Conservation (phyloP, 2,113 vertebrate genomes). For the Piaya cayana region DNA sequence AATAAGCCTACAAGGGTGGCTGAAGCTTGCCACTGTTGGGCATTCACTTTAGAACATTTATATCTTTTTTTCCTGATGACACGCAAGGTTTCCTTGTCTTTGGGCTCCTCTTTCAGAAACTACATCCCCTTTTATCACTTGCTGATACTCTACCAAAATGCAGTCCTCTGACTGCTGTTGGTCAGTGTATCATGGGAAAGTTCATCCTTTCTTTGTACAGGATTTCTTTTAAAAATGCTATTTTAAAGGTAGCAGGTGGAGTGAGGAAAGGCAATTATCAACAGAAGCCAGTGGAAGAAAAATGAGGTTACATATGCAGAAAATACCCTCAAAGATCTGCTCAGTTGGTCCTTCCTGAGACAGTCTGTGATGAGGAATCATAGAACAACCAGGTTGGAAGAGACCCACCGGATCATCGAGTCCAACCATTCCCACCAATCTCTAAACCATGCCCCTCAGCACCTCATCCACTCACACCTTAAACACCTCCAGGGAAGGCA, state of each 20-base stretch:
- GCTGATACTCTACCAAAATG: background rate
- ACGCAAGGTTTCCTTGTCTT: background rate
- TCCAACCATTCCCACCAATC: too few relatives aligned
- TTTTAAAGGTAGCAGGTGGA: background rate
- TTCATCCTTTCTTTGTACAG: background rate
- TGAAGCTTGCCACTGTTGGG: too few relatives aligned
- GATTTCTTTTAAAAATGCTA: background rate
- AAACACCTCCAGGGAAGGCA: too few relatives aligned
- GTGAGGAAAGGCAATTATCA: background rate
- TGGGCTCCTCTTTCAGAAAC: background rate
- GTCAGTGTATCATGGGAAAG: rapidly evolving
- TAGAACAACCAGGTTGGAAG: too few relatives aligned
- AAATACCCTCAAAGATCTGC: background rate
- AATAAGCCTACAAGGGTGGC: rapidly evolving
- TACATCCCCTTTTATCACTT: background rate
- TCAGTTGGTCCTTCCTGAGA: background rate
- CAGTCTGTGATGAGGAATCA: background rate
- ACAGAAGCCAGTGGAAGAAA: background rate
- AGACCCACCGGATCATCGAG: too few relatives aligned
- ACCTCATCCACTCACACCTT: too few relatives aligned
- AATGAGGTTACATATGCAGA: background rate
- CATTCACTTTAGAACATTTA: background rate
- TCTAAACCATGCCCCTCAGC: too few relatives aligned
- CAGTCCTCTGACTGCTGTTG: background rate
- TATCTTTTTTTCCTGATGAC: background rate